These are phyloP conservation scores for Microchirus variegatus DNA, from an alignment of 2,797 vertebrate genomes.

Conservation along the genomic window DNA sequence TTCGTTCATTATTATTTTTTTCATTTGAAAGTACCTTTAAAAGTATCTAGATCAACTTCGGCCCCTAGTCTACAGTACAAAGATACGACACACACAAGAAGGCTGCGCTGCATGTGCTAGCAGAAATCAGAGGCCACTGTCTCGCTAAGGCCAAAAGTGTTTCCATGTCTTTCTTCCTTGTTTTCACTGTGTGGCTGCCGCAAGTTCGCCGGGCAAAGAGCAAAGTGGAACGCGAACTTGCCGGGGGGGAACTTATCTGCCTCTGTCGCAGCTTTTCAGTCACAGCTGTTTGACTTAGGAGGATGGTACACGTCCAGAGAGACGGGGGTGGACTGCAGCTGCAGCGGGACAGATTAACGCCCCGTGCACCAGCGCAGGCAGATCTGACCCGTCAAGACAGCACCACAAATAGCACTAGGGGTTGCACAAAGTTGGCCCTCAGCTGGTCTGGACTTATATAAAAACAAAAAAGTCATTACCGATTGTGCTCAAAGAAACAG, in stretches of 20 bases:
- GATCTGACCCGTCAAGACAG: slow-evolving; percentile 46
- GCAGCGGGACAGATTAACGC: slow-evolving; percentile 69
- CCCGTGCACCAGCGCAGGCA: slow-evolving; percentile 40
- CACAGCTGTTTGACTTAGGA: slow-evolving; percentile 49
- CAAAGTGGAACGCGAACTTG: slow-evolving; percentile 25
- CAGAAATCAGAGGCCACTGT: slow-evolving; percentile 65
- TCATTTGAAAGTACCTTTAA: slow-evolving; percentile 65
- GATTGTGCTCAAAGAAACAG: slow-evolving; percentile 24
- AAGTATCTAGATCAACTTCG: slow-evolving; percentile 68
- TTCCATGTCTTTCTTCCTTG: slow-evolving; percentile 11
- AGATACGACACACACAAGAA: slow-evolving; percentile 74
- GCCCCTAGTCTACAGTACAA: slow-evolving; percentile 77
- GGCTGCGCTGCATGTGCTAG: slow-evolving; percentile 63
- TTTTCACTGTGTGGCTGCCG: slow-evolving; percentile 20
- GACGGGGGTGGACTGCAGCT: slow-evolving; percentile 53
- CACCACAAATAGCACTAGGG: slow-evolving; percentile 60
- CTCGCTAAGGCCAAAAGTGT: slow-evolving; percentile 60
- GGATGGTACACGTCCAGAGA: slow-evolving; percentile 60
- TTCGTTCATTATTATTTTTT: slow-evolving; percentile 9
- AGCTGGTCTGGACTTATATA: slow-evolving; percentile 45
- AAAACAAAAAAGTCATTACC: slow-evolving; percentile 53
- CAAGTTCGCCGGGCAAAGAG: slow-evolving; percentile 32
- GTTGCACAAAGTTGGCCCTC: slow-evolving; percentile 54
- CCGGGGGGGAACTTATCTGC: slow-evolving; percentile 32
- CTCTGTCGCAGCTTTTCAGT: slow-evolving; percentile 36